Percentiles rank a stretch among this genome's conserved stretches.
Evolutionary conservation across 2,113 vertebrate genomes (phyloP).

Genomic region (Nesogale talazaci): DNA sequence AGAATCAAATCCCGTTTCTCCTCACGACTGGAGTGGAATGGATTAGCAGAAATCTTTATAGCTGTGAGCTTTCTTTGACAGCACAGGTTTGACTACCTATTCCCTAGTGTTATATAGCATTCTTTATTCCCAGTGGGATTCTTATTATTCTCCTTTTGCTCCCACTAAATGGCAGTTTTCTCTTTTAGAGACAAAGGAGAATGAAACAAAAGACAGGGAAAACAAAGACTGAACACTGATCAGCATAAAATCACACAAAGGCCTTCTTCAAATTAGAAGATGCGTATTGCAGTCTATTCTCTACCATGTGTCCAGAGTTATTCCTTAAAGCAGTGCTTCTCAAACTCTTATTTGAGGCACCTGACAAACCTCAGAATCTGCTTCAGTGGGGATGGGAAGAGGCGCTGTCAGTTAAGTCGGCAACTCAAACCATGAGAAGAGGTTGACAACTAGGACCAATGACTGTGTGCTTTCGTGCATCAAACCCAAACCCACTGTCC

Average conservation of each 20-base stretch:
- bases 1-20: constrained; percentile 39
- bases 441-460: background rate
- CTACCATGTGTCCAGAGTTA: background rate
- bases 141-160: background rate
- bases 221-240: constrained; percentile 16
- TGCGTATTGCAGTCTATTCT: background rate
- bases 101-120: background rate
- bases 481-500: background rate
- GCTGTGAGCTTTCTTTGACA: background rate
- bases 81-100: background rate
- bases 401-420: background rate
- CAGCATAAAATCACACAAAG: constrained; percentile 34
- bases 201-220: constrained; percentile 39
- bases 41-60: constrained; percentile 30
- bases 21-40: constrained; percentile 31
- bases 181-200: constrained; percentile 26
- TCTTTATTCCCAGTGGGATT: background rate
- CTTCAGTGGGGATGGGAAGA: background rate
- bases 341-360: background rate
- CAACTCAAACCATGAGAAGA: too few relatives aligned
- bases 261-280: constrained; percentile 21
- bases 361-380: background rate
- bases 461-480: background rate
- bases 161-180: constrained; percentile 44
- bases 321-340: background rate